Percentiles rank a stretch among this genome's conserved stretches.
These are phyloP conservation scores for Anser cygnoides DNA, from an alignment of 2,113 vertebrate species.

Conservation along the genomic window DNA sequence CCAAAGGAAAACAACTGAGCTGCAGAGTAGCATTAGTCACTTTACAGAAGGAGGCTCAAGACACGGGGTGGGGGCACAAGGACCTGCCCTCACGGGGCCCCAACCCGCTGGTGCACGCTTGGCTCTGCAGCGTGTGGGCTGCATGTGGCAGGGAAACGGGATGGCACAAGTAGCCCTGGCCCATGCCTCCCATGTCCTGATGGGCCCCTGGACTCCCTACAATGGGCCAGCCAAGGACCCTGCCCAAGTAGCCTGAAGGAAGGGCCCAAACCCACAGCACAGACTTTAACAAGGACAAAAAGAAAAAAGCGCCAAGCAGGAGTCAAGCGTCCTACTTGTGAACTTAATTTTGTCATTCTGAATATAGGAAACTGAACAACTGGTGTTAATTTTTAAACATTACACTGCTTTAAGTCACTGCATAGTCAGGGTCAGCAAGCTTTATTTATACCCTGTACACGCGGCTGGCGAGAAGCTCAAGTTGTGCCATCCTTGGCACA, in stretches of 20 bases:
- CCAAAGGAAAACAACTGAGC: background rate
- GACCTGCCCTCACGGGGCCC: background rate
- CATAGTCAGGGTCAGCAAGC: background rate
- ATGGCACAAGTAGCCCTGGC: background rate
- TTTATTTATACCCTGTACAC: background rate
- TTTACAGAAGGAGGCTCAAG: background rate
- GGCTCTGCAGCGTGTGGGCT: background rate
- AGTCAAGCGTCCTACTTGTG: background rate
- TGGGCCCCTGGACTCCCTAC: background rate
- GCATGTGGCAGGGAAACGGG: fast-evolving
- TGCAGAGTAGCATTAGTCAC: background rate
- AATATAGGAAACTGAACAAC: background rate
- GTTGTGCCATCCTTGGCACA: background rate
- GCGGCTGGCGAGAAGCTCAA: background rate
- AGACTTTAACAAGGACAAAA: background rate
- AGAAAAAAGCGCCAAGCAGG: background rate
- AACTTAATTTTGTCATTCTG: background rate
- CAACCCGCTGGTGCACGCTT: background rate
- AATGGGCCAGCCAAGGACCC: fast-evolving
- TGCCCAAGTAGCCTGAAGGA: background rate
- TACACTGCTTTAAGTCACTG: background rate
- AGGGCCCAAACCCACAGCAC: background rate
- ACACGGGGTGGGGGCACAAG: background rate
- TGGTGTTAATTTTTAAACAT: background rate
- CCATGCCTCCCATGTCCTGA: background rate